Base-by-base conservation (phyloP, 2,888 invertebrate genomes). In the Cecidostiba fungosa region DNA sequence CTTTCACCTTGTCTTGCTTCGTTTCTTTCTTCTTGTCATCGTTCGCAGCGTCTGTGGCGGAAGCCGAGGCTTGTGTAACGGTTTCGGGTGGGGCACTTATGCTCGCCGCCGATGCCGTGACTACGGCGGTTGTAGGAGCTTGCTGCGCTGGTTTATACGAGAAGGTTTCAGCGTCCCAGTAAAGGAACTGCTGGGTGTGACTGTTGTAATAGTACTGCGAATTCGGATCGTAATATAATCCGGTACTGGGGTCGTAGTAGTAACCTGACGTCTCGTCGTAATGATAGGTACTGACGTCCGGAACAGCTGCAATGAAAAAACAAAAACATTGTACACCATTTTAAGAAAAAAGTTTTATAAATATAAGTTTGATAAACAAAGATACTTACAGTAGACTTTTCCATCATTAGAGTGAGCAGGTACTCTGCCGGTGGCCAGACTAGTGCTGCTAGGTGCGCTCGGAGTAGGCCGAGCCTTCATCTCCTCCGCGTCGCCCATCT, bases 151-250 rank as follows among this genome's bases (percentile, higher is more conserved):
- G 93, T 87, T 92, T 91, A 87, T 93, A 93, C 3, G 93, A 92
- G 74, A 92, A 90, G 2, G 93, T 91, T 70, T 96, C 95, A 0
- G 96, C 95, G 94, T 99, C 98, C 98, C 99, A 99, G 92, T 99
- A 99, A 91, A 99, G 95, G 93, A 98, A 99, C 91, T 98, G 97
- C 89, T 97, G 97, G 0, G 96, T 97, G 89, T 97, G 96, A 89
- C 97, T 96, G 93, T 99, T 99, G 94, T 97, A 99, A 93, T 99
- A 99, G 94, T 99, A 99, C 91, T 97, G 98, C 3, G 99, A 98
- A 89, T 96, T 97, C 0, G 98, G 96, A 94, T 99, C 99, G 93
- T 99, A 99, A 93, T 99, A 99, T 23, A 99, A 95, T 0, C 98
- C 98, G 0, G 99, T 99, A 1, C 95, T 94, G 0, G 98, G 96